Conservation (phyloP, 2,888 invertebrate genomes). For the Hirudinaria manillensis region DNA sequence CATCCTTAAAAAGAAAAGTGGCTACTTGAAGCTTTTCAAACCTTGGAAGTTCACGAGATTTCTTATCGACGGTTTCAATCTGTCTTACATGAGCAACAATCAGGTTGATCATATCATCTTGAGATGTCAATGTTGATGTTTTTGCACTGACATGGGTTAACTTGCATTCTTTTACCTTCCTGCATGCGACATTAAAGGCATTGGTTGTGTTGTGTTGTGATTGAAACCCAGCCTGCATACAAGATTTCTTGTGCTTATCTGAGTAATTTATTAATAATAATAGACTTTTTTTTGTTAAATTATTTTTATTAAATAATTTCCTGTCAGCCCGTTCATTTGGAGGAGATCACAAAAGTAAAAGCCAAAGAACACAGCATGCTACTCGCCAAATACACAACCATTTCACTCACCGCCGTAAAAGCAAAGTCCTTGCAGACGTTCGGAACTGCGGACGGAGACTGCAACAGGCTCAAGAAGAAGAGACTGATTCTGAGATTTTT, state of each 20-base stretch:
- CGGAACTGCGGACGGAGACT: not conserved
- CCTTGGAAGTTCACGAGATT: not conserved
- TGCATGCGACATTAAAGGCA: too few species aligned
- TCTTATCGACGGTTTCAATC: slow-evolving; percentile 4
- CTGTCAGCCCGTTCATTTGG: not conserved
- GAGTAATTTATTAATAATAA: too few species aligned
- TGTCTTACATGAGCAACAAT: not conserved
- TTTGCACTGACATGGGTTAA: too few species aligned
- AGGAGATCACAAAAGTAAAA: slow-evolving; percentile 13
- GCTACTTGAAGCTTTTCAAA: slow-evolving; percentile 6
- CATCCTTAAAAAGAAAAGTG: not conserved
- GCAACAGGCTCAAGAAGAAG: not conserved
- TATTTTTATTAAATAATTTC: not conserved
- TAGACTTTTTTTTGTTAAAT: too few species aligned
- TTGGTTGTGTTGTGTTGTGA: too few species aligned
- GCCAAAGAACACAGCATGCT: slow-evolving; percentile 1
- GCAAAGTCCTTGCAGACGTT: not conserved
- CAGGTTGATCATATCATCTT: not conserved
- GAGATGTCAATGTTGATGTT: too few species aligned
- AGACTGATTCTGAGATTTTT: not conserved
- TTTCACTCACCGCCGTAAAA: not conserved
- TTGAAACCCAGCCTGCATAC: too few species aligned
- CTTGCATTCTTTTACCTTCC: too few species aligned
- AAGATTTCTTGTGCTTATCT: too few species aligned
- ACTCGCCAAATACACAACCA: not conserved